phyloP scores from a whole-genome alignment of 2,113 vertebrate species.

The Clarias batrachus region DNA sequence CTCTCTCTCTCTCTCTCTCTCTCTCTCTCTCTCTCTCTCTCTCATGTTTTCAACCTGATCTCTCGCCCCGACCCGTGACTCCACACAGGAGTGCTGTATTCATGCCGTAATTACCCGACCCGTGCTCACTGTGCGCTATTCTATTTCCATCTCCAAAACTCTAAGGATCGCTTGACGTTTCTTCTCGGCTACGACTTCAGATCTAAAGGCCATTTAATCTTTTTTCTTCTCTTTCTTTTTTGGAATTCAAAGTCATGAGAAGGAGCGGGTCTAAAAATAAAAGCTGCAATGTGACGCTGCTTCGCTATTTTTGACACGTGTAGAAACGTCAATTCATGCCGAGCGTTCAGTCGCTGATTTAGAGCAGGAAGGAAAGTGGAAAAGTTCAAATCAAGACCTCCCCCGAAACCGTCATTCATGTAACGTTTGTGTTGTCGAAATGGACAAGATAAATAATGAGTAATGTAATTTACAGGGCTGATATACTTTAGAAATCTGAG shows the following conservation, averaged over 20 bases:
- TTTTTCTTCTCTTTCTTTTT: not conserved
- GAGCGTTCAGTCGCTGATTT: not conserved
- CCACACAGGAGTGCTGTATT: slow-evolving; percentile 21
- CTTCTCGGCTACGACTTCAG: not conserved
- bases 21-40: not conserved
- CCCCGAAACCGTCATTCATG: not conserved
- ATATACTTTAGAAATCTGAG: too few species aligned
- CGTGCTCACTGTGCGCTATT: not conserved
- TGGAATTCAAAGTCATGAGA: not conserved
- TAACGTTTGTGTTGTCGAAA: not conserved
- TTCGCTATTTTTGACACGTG: too few species aligned
- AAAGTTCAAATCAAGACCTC: not conserved
- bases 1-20: not conserved
- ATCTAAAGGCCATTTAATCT: not conserved
- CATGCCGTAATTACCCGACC: slow-evolving; percentile 31
- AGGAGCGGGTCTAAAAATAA: not conserved
- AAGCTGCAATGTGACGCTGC: not conserved
- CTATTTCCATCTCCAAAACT: slow-evolving; percentile 21
- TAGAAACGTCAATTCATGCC: not conserved
- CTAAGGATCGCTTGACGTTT: not conserved
- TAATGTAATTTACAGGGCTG: not conserved
- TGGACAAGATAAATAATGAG: not conserved
- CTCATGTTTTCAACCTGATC: slow-evolving; percentile 28
- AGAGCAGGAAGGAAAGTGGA: not conserved
- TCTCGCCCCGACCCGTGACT: slow-evolving; percentile 43